Evolutionary conservation across 2,113 vertebrate genomes (phyloP), one percentile per base, ranked within the genome.

Genomic region (Macquaria ambigua): DNA sequence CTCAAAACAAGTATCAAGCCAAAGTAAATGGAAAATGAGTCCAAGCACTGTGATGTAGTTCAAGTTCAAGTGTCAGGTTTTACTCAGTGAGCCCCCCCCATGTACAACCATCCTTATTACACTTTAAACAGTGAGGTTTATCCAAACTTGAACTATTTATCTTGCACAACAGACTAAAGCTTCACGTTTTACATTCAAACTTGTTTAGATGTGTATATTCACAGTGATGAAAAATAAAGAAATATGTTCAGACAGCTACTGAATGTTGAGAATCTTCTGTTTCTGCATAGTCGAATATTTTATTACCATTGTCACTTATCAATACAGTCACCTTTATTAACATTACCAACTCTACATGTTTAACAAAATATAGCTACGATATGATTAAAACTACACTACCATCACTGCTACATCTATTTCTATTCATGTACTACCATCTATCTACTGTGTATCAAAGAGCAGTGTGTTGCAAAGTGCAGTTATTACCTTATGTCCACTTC

Each of bases 401-500:
- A 53, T 12, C 43, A 68, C 20, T 61, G 61, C 37, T 74, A 23
- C 12, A 50, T n/a, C 9, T 81, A 52, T 48, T 20, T 39, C 12
- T 61, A n/a, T 68, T 34, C 6, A 67, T 28, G 7, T 46, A 16
- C 6, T 14, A 1, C 18, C 34, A 53, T 11, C 23, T n/a, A 12
- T 28, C 39, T 48, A 4, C 20, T 0, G 52, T 69, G 8, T 28
- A 69, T 39, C 0, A 37, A 31, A 31, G 2, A 56, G 5, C 1
- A 56, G 25, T 5, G 21, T 41, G 50, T 25, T 76, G n/a, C 52
- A 71, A 59, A 61, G 34, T 52, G 78, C 72, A 78, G 8, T 11
- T 37, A 10, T 95, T 99, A 99, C 98, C 98, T 99, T 99, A 59
- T 95, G 94, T 85, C 98, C 98, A 64, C 97, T 94, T 67, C 96